Evolutionary conservation across 2,888 invertebrate species (phyloP).

Genomic region (Chrysodeixis includens): DNA sequence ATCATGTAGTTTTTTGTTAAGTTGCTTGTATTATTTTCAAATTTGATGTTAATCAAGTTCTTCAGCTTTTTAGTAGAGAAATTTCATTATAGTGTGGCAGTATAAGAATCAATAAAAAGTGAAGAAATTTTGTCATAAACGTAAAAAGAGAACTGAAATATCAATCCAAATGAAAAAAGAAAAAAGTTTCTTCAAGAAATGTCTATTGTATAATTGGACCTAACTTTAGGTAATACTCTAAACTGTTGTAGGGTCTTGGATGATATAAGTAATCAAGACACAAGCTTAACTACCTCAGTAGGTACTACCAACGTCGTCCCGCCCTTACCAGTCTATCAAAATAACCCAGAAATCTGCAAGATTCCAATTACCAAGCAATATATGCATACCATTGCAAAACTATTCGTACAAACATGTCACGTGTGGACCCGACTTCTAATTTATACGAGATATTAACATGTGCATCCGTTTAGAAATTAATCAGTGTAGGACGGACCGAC

Average conservation of each 20-base stretch:
- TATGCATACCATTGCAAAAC: constrained; percentile 14
- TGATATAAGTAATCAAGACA: not conserved
- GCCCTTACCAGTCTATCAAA: constrained; percentile 7
- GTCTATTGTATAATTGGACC: too few relatives aligned
- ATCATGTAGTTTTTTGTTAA: not conserved
- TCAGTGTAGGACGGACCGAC: constrained; percentile 67
- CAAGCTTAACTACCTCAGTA: too few relatives aligned
- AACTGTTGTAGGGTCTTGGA: too few relatives aligned
- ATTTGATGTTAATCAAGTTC: not conserved
- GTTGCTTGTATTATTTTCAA: not conserved
- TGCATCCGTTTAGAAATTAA: constrained; percentile 76
- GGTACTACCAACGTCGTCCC: too few relatives aligned
- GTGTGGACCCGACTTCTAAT: constrained; percentile 59
- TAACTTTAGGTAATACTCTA: too few relatives aligned
- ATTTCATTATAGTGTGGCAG: too few relatives aligned
- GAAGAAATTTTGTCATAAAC: too few relatives aligned
- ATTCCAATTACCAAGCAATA: constrained; percentile 6
- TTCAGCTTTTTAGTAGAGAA: too few relatives aligned
- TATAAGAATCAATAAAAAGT: too few relatives aligned
- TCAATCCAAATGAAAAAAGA: too few relatives aligned
- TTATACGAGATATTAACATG: constrained; percentile 67
- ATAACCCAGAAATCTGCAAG: constrained; percentile 17
- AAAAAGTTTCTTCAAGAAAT: too few relatives aligned
- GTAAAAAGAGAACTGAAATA: too few relatives aligned
- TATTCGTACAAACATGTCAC: constrained; percentile 26